A percentile compares a stretch with the other conserved stretches of the same genome.
Conservation (phyloP, 2,888 invertebrate species). For the Ornithoptera priamus region DNA sequence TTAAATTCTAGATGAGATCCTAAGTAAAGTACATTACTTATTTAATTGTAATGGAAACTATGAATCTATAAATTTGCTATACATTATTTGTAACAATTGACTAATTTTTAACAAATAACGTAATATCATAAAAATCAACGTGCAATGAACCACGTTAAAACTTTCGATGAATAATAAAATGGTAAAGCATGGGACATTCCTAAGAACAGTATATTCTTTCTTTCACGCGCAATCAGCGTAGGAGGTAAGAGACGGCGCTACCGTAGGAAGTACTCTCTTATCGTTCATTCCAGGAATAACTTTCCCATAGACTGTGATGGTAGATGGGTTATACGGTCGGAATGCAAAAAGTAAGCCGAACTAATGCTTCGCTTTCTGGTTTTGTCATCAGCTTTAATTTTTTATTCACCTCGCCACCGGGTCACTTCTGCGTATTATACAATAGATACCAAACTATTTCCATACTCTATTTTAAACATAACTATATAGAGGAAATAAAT, state of each 20-base stretch:
- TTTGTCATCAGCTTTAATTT: constrained; percentile 29
- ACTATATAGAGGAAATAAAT: no score
- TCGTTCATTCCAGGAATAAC: constrained; percentile 76
- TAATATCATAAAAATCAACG: constrained; percentile 34
- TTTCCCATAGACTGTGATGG: constrained; percentile 62
- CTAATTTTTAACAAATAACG: constrained; percentile 36
- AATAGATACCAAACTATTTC: not conserved
- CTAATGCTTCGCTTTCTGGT: constrained; percentile 36
- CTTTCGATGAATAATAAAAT: constrained; percentile 71
- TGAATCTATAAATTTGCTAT: no score
- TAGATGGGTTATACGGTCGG: constrained; percentile 49
- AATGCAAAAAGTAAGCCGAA: constrained; percentile 59
- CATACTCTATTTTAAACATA: no score
- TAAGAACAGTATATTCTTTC: constrained; percentile 41
- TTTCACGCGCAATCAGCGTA: constrained; percentile 26
- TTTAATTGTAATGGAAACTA: no score
- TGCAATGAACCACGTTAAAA: constrained; percentile 38
- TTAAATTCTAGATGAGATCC: no score
- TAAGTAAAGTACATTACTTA: no score
- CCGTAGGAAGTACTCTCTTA: constrained; percentile 64
- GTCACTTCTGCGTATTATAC: constrained; percentile 6
- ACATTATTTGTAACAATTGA: constrained; percentile 7
- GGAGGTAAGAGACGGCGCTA: constrained; percentile 44
- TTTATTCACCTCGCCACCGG: constrained; percentile 4
- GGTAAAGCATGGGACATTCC: constrained; percentile 66